Evolutionary conservation across 2,113 vertebrate species (phyloP).

Genomic region (Reinhardtius hippoglossoides): DNA sequence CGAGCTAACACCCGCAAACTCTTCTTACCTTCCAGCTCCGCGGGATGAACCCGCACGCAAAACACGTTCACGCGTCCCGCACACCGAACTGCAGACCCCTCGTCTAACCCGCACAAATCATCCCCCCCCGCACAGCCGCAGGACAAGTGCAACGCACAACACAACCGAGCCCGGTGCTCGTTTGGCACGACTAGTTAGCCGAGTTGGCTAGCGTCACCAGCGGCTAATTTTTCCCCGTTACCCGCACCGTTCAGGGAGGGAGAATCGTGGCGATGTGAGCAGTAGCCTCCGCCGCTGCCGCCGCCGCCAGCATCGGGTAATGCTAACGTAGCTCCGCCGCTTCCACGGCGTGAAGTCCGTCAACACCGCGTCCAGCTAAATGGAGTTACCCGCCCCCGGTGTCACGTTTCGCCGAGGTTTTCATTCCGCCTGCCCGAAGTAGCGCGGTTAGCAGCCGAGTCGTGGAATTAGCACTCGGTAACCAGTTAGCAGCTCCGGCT

Average conservation of each 20-base stretch:
- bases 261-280: conserved; percentile 48
- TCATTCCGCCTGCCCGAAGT: conserved; percentile 4
- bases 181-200: conserved; percentile 59
- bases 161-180: background rate
- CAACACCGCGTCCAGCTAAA: background rate
- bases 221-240: conserved; percentile 55
- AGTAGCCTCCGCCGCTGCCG: background rate
- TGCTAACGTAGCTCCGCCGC: conserved; percentile 37
- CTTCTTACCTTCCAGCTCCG: conserved; percentile 62
- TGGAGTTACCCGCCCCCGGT: background rate
- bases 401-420: conserved; percentile 21
- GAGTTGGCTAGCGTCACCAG: conserved; percentile 56
- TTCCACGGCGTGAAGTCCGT: background rate
- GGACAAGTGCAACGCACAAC: no score
- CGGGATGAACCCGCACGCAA: conserved; percentile 16
- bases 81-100: conserved; percentile 15
- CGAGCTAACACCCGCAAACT: conserved; percentile 60
- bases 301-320: conserved; percentile 6
- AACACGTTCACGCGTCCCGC: conserved; percentile 3
- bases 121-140: background rate
- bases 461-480: conserved; percentile 11
- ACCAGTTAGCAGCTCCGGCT: conserved; percentile 53
- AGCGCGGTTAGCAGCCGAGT: conserved; percentile 31
- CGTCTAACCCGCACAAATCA: background rate
- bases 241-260: conserved; percentile 46